phyloP scores from a whole-genome alignment of 1,140 invertebrate species.

The Prorops nasuta region DNA sequence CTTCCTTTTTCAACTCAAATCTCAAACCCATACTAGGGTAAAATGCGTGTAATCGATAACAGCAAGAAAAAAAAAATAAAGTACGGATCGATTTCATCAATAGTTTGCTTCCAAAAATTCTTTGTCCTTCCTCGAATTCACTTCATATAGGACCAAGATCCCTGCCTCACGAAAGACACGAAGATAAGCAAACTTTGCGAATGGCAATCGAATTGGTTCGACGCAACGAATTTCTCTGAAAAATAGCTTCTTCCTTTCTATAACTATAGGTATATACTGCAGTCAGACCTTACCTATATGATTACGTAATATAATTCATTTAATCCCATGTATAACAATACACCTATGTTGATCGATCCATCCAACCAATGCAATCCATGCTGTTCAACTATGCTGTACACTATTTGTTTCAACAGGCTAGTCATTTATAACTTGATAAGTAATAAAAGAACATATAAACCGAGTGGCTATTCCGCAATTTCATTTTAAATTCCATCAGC shows the following conservation, averaged over 20 bases:
- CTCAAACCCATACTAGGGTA: slow-evolving; percentile 11
- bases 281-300: too few relatives aligned
- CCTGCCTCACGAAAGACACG: slow-evolving; percentile 20
- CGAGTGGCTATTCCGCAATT: not conserved
- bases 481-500: not conserved
- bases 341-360: too few relatives aligned
- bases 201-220: slow-evolving; percentile 15
- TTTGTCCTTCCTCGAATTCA: slow-evolving; percentile 19
- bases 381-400: too few relatives aligned
- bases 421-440: not conserved
- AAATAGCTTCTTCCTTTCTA: too few relatives aligned
- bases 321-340: too few relatives aligned
- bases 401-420: too few relatives aligned
- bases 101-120: not conserved
- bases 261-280: too few relatives aligned
- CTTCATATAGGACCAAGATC: slow-evolving; percentile 44
- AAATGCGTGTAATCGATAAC: too few relatives aligned
- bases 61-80: not conserved
- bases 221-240: slow-evolving; percentile 21
- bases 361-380: too few relatives aligned
- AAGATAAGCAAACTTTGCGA: slow-evolving; percentile 20
- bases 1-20: not conserved
- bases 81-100: not conserved
- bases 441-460: not conserved
- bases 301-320: too few relatives aligned